Evolutionary conservation across 2,888 invertebrate species (phyloP).

Genomic region (Fragum whitleyi): DNA sequence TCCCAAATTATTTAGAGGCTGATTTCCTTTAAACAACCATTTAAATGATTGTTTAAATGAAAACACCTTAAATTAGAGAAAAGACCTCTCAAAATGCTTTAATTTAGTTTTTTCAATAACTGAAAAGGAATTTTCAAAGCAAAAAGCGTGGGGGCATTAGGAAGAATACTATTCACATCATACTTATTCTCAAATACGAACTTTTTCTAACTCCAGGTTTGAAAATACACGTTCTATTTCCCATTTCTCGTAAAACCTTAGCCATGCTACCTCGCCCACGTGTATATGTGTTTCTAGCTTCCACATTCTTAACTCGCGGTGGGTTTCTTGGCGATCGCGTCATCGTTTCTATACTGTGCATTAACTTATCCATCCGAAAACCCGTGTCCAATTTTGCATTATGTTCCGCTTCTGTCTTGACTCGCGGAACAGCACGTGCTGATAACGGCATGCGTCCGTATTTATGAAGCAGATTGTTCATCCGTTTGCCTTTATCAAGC

Average conservation of each 20-base stretch:
- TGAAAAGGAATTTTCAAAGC: too few relatives aligned
- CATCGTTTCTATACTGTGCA: conserved; percentile 67
- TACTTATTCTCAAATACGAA: conserved; percentile 58
- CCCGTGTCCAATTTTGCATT: conserved; percentile 72
- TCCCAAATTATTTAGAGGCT: too few relatives aligned
- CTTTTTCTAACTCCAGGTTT: conserved; percentile 67
- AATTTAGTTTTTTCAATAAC: too few relatives aligned
- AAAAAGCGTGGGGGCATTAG: too few relatives aligned
- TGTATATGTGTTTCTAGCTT: conserved; percentile 66
- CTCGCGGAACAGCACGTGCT: conserved; percentile 67
- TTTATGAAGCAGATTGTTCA: conserved; percentile 70
- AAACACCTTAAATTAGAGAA: too few relatives aligned
- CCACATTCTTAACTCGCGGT: conserved; percentile 71
- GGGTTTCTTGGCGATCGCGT: conserved; percentile 64
- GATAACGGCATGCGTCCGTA: conserved; percentile 63
- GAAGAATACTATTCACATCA: conserved; percentile 54
- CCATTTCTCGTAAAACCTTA: conserved; percentile 66
- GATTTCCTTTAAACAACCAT: too few relatives aligned
- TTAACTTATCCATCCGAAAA: conserved; percentile 69
- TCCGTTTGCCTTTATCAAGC: conserved; percentile 72
- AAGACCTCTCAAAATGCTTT: too few relatives aligned
- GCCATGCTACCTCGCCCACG: conserved; percentile 72
- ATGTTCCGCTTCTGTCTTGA: conserved; percentile 70
- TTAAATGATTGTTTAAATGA: too few relatives aligned
- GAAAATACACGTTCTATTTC: conserved; percentile 67